Evolutionary conservation across 2,113 vertebrate species (phyloP), one percentile per base, ranked within the genome.

Genomic region (Myrmophylax atrothorax): DNA sequence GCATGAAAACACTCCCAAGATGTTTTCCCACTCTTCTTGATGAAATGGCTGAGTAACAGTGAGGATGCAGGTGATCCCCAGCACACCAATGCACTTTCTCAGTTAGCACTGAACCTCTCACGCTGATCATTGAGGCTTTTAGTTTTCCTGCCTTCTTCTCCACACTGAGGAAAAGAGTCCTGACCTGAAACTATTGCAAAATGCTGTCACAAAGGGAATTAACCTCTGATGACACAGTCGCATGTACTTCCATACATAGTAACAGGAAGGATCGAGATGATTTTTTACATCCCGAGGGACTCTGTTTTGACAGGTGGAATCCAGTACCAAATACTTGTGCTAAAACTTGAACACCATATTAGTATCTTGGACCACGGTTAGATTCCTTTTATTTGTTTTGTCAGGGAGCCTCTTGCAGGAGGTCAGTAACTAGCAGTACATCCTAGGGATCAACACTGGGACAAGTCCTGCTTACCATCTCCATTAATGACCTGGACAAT

Each of bases 361-460:
- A n/a, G 18, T 31, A 31, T 12, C 24, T 56, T 47, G 53, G 29
- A 64, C 14, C 17, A 60, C 0, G 0, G 1, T 12, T 42, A 24
- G 23, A 35, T 47, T 37, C 0, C 59, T 9, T 15, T 29, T 25
- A 17, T 14, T 15, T 52, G 6, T 33, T 53, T 44, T 11, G 10
- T 19, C 26, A 58, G 26, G 56, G 16, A 81, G 20, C 20, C 16
- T 77, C n/a, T 38, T 52, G 6, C n/a, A 38, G 49, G 26, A 72
- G 47, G 14, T 14, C 68, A 68, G 24, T 44, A 85, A 47, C 14
- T 14, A 74, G 58, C 1, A 6, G 33, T 31, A 24, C 4, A 72
- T 19, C 10, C 25, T 23, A 66, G 17, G 4, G 19, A 19, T 42
- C 63, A 56, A 15, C 62, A 70, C 0, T 42, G 60, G 15, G 20